Evolutionary conservation across 2,888 invertebrate genomes (phyloP), one percentile per base, ranked within the genome.

Genomic region (Chydorus sphaericus): DNA sequence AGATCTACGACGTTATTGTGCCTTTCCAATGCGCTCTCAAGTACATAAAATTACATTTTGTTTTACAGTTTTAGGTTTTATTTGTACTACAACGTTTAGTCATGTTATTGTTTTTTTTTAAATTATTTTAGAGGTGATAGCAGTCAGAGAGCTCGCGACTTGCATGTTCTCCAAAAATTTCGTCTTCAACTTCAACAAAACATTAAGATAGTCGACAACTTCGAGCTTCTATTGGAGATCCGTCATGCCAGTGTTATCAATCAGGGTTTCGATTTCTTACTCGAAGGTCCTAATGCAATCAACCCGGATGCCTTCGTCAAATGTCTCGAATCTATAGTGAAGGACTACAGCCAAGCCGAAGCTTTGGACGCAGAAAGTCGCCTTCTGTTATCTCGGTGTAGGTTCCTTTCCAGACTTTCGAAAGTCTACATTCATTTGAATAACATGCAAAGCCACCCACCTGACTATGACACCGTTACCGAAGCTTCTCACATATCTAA

Each of bases 11-110:
- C 65, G 78, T 94, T 60, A 73, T 76, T 59, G 82, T 94, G 63
- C 96, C 96, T 26, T 96, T 93, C 69, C 92, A 92, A 70, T 85
- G 84, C 68, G 85, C 90, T 0, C 73, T 94, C 38, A 75, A 72
- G 75, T 75, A 65, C 62, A 63, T 60, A 23, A 52, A 57, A 14
- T 44, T 2, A 6, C 23, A 2, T 44, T 10, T 16, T 14, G 26
- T 44, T 5, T n/a, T n/a, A n/a, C n/a, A n/a, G n/a, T n/a, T n/a
- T 51, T 11, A n/a, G 23, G 28, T 51, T 20, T 36, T 29, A 18
- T 39, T 36, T 51, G 36, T 48, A 29, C 30, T 58, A 28, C 29
- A 23, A 49, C 23, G 16, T 38, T 18, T 59, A 14, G 23, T 33
- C 7, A n/a, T 33, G 54, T 16, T 57, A 49, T 48, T 49, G 10